These are phyloP conservation scores for Microcebus ravelobensis DNA, from an alignment of 2,113 vertebrate genomes.

Conservation along the genomic window DNA sequence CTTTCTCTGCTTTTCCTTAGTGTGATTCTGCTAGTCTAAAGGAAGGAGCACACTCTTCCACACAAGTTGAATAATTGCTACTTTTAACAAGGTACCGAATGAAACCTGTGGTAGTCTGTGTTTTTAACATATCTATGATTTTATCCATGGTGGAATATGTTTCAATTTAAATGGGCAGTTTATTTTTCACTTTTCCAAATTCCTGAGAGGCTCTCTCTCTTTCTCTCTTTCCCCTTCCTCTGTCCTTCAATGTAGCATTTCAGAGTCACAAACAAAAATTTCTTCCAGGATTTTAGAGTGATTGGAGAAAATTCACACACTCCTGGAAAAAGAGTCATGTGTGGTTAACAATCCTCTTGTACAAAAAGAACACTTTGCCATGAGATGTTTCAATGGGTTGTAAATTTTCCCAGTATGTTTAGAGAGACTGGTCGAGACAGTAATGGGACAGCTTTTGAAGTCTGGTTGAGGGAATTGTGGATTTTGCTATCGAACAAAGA, in stretches of 20 bases:
- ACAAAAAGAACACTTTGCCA: not conserved
- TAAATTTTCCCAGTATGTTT: not conserved
- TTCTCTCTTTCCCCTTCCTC: not conserved
- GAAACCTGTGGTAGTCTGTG: not conserved
- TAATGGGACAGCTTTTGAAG: not conserved
- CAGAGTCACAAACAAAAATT: not conserved
- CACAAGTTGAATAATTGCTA: not conserved
- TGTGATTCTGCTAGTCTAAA: not conserved
- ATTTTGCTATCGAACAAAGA: not conserved
- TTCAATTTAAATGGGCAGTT: not conserved
- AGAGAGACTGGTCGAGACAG: not conserved
- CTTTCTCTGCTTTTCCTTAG: not conserved
- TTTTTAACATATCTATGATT: not conserved
- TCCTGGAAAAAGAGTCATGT: not conserved
- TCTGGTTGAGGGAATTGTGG: not conserved
- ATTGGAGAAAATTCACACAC: not conserved
- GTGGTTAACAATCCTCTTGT: not conserved
- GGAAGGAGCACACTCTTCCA: not conserved
- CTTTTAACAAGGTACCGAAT: not conserved
- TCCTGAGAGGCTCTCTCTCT: not conserved
- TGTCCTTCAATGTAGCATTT: not conserved
- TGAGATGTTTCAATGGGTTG: not conserved
- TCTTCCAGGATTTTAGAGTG: not conserved
- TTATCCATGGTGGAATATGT: not conserved
- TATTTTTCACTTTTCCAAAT: slow-evolving; percentile 31